phyloP scores from a whole-genome alignment of 2,888 invertebrate genomes.

The Leptarthrus brevirostris region DNA sequence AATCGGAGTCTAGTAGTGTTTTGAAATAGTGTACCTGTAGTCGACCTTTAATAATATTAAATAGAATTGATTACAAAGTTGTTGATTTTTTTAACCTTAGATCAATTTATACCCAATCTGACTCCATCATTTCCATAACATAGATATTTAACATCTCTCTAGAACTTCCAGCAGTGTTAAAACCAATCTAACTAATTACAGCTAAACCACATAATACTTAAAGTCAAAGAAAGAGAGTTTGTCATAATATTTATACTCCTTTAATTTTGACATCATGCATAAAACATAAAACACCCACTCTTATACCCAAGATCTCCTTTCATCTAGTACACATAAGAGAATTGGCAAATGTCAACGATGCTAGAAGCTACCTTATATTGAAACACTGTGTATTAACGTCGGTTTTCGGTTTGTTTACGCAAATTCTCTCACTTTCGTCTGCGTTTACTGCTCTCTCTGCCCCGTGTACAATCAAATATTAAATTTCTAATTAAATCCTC shows the following conservation, averaged over 20 bases:
- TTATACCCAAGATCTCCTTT: not conserved
- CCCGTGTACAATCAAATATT: constrained; percentile 24
- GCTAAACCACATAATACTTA: constrained; percentile 34
- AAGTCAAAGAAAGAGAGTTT: constrained; percentile 26
- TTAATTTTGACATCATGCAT: constrained; percentile 37
- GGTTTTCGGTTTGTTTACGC: constrained; percentile 34
- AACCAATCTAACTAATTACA: too few species aligned
- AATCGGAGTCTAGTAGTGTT: too few species aligned
- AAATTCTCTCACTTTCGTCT: constrained; percentile 1
- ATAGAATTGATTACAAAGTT: too few species aligned
- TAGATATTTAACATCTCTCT: too few species aligned
- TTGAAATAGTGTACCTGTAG: too few species aligned
- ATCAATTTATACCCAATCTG: too few species aligned
- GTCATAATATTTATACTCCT: constrained; percentile 36
- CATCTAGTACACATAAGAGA: not conserved
- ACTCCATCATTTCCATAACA: too few species aligned
- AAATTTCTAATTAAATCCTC: constrained; percentile 43
- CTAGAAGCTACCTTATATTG: constrained; percentile 22
- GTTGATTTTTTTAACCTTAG: too few species aligned
- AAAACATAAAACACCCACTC: constrained; percentile 24
- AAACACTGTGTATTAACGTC: constrained; percentile 28
- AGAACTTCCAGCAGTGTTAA: too few species aligned
- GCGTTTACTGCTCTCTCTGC: not conserved
- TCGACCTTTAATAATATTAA: too few species aligned
- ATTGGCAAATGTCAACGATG: constrained; percentile 28